A percentile compares a stretch with the other conserved stretches of the same genome.
These are phyloP conservation scores for Pseudotriccus pelzelni DNA, from an alignment of 2,797 vertebrate genomes.

Conservation along the genomic window DNA sequence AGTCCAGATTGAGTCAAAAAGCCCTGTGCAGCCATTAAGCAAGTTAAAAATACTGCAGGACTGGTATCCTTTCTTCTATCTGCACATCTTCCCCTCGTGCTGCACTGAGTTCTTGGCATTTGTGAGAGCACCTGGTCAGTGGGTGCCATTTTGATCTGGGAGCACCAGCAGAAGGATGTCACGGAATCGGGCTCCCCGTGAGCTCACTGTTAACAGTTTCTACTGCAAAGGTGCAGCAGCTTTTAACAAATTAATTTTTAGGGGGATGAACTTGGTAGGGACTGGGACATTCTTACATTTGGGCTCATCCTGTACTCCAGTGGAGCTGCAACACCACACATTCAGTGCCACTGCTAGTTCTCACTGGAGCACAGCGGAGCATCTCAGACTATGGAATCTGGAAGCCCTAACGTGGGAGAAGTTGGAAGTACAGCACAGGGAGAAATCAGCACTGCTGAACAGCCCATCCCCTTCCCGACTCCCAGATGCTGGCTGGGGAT, in stretches of 20 bases:
- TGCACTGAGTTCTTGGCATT: background rate
- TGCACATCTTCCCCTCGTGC: background rate
- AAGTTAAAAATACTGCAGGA: background rate
- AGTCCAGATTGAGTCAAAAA: background rate
- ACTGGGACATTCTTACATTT: background rate
- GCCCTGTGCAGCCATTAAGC: background rate
- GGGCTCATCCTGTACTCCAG: background rate
- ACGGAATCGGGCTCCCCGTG: background rate
- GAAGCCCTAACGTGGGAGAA: background rate
- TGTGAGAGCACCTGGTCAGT: background rate
- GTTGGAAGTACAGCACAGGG: background rate
- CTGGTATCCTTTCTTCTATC: background rate
- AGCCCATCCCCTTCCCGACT: background rate
- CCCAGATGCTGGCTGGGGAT: background rate
- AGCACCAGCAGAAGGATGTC: background rate
- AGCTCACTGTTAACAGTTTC: background rate
- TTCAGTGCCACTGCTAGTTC: background rate
- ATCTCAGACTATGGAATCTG: background rate
- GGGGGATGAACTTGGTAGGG: background rate
- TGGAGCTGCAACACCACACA: background rate
- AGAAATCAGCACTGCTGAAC: background rate
- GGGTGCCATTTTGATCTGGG: background rate
- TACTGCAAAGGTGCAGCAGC: background rate
- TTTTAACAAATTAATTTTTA: background rate
- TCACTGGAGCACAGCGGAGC: background rate